Evolutionary conservation across 2,888 invertebrate species (phyloP), one percentile per base, ranked within the genome.

Genomic region (Eulithis testata): DNA sequence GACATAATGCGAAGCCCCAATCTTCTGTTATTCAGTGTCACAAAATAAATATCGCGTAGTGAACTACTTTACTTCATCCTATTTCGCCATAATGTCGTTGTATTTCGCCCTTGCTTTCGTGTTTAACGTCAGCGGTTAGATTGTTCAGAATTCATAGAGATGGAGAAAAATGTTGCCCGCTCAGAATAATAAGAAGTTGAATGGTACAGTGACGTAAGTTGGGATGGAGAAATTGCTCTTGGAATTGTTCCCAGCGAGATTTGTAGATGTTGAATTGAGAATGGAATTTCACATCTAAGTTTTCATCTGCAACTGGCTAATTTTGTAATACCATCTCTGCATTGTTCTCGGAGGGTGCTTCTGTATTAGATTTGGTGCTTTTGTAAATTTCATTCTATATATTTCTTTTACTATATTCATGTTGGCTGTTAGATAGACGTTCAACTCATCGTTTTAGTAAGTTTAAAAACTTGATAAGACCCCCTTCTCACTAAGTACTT

Each of bases 61-160:
- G 21, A 21, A 21, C 21, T 21, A 60, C 57, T 61, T 65, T 65
- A 61, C 58, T 56, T 52, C 36, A 11, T 37, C 3, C 8, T 37
- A 37, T 21, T 21, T 21, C 21, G 21, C 21, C 21, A 21, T 21
- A 21, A 21, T 40, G 5, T 40, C 40, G 40, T 40, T 8, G 7
- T 40, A 40, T 40, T 8, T 40, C 9, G 40, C 8, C 58, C 21
- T 43, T 60, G 63, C 60, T 63, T 66, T 50, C 61, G 60, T 60
- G 59, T 67, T 64, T 64, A 64, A 67, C 54, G 56, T 60, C 63
- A 54, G 64, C 54, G 67, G 67, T 66, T 65, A 63, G 66, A 68
- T 66, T 65, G 59, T 69, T 70, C 61, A 67, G 63, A 67, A 69
- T 63, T 63, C 63, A 65, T 63, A 63, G 60, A 54, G 65, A 67